Base-by-base conservation (phyloP, 1,140 invertebrate genomes). In the Eulimnadia texana region DNA sequence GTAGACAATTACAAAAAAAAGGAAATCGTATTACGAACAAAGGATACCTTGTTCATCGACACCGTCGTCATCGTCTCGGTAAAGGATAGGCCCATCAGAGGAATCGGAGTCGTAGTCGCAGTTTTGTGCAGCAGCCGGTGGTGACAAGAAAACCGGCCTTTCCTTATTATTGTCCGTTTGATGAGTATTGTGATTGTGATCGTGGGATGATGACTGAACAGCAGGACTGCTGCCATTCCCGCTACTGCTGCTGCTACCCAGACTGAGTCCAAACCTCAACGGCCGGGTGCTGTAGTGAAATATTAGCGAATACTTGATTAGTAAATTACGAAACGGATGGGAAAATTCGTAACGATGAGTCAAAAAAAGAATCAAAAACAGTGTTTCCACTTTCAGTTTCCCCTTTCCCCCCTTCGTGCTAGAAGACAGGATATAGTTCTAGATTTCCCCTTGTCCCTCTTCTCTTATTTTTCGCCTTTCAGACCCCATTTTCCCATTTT, bases 111-210 rank as follows among this genome's bases (percentile, higher is more conserved):
- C 79, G 47, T 77, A 74, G 61, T 80, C 79, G 6, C 53, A 52
- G 13, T 61, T 28, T 19, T 56, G 54, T 20, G 19, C 54, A 24
- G 1, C 54, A 10, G 54, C 23, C 2, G 54, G 24, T 25, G 13
- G n/a, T 27, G 6, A 23, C 53, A 22, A 22, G 24, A n/a, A n/a
- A n/a, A 19, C 55, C 3, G 27, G 1, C 29, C 55, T 11, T 20
- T 85, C 79, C 68, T 90, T 89, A 76, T 90, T 86, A 72, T 90
- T 90, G 74, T 90, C 89, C 71, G 90, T 86, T 68, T 84, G 55
- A 20, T 57, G 24, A 20, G 33, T 57, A 11, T 57, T 57, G 55
- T 57, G 55, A 57, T 57, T 57, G 55, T 57, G 55, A 27, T 57
- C 55, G 55, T 57, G 55, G 11, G 55, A 20, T 11, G 55, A 42